A percentile compares a stretch with the other conserved stretches of the same genome.
phyloP scores from a whole-genome alignment of 2,888 invertebrate species.

The Chymomyza amoena region DNA sequence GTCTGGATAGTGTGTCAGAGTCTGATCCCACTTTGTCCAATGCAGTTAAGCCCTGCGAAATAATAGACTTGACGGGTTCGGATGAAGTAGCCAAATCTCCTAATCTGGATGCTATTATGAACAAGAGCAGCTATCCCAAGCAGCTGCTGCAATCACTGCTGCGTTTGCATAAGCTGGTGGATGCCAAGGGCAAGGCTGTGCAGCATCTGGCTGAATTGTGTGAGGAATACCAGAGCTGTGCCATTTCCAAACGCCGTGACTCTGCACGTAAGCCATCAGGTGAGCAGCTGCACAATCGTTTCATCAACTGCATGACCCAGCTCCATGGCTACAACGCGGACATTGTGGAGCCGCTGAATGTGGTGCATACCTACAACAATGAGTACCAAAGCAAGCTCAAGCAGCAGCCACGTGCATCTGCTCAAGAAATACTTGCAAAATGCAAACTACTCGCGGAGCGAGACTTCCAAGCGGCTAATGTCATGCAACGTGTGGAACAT shows the following conservation, averaged over 20 bases:
- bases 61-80: no score
- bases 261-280: not conserved
- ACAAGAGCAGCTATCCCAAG: not conserved
- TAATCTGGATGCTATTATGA: not conserved
- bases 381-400: slow-evolving; percentile 17
- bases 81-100: no score
- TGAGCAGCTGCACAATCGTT: not conserved
- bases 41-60: no score
- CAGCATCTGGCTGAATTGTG: slow-evolving; percentile 38
- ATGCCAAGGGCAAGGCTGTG: slow-evolving; percentile 32
- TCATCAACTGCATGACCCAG: slow-evolving; percentile 16
- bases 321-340: slow-evolving; percentile 43
- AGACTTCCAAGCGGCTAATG: slow-evolving; percentile 28
- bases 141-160: slow-evolving; percentile 34
- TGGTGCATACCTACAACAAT: slow-evolving; percentile 28
- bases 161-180: slow-evolving; percentile 27
- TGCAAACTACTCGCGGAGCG: slow-evolving; percentile 43
- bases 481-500: slow-evolving; percentile 1
- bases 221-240: slow-evolving; percentile 26
- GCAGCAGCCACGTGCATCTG: not conserved
- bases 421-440: slow-evolving; percentile 18
- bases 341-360: slow-evolving; percentile 31
- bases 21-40: no score
- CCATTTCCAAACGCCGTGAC: no score
- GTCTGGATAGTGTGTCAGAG: not conserved